Base-by-base conservation (phyloP, 2,888 invertebrate species). In the Polyploca ridens region DNA sequence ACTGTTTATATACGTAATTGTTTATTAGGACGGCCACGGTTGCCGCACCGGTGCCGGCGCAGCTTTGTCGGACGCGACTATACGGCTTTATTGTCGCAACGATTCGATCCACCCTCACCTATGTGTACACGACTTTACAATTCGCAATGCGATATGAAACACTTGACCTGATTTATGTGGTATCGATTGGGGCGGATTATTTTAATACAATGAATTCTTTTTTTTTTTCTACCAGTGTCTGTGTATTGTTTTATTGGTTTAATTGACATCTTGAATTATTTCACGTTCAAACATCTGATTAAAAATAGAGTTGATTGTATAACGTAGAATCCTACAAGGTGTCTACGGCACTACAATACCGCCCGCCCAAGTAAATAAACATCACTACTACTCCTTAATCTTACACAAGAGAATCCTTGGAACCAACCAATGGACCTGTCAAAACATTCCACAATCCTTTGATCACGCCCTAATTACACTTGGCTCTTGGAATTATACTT, bases 1-100 rank as follows among this genome's bases (percentile, higher is more conserved):
- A 84, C 79, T 89, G 88, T 90, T 89, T 89, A 90, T 88, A 87
- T 83, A 80, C 81, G 84, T 92, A 90, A 91, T 92, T 91, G 90
- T 92, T 93, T 91, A 89, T 89, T 86, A 87, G 85, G 83, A 78
- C 77, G 72, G 54, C 54, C 14, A 54, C 54, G 54, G 54, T 54
- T 54, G 54, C 54, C 54, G 54, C 54, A 54, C 70, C 65, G 66
- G 63, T 70, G 72, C 69, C 71, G 72, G 75, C 69, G 64, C 67
- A 63, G 76, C 91, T 91, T 92, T 91, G 90, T 87, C 88, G 89
- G 88, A 71, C 73, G 68, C 72, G 74, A 77, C 80, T 78, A 81
- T 81, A 77, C 76, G 76, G 72, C 79, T 88, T 89, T 88, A 88
- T 83, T 79, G 79, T 84, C 68, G 33, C 69, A 49, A 54, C 85